Evolutionary conservation across 2,797 vertebrate species (phyloP), one percentile per base, ranked within the genome.

Genomic region (Poliocrania exsul): DNA sequence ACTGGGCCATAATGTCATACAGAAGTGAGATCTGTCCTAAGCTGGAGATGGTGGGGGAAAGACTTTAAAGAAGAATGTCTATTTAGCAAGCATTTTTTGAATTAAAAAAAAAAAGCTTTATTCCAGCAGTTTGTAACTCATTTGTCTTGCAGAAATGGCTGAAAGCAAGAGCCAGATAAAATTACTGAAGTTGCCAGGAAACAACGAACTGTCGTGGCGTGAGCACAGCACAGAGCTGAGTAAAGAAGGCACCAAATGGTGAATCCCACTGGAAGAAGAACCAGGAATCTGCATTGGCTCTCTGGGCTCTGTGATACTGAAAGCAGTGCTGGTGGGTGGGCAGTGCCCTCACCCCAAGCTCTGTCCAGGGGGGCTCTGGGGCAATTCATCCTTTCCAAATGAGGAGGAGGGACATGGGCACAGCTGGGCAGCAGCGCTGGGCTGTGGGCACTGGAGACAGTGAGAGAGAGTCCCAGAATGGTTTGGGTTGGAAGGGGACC

Each of bases 141-240:
- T 10, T 83, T 31, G 23, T 88, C 85, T 90, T 13, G 4, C 57
- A 83, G 65, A 78, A 93, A 53, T 12, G 65, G 38, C 38, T 42
- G 82, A 74, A 60, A 80, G 74, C 64, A 53, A 90, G 69, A 9
- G n/a, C 33, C 89, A 80, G 92, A 64, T 80, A 60, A 60, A 91
- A 86, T 81, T 49, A 83, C 69, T 81, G 54, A 60, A 88, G 90
- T 74, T 94, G 92, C 91, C 89, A 88, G 82, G 95, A 92, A 81
- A 84, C 33, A 81, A 84, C 31, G 15, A 28, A 4, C 42, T 26
- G 81, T 47, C 31, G 10, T 2, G 49, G 86, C 3, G 2, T 0
- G 3, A 38, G 35, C 46, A 1, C 60, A 47, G 1, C 0, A 0
- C 26, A 12, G 65, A 15, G 73, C 23, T 18, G 86, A 86, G 79